A percentile compares a stretch with the other conserved stretches of the same genome.
phyloP scores from a whole-genome alignment of 2,888 invertebrate species.

The Danaus chrysippus region DNA sequence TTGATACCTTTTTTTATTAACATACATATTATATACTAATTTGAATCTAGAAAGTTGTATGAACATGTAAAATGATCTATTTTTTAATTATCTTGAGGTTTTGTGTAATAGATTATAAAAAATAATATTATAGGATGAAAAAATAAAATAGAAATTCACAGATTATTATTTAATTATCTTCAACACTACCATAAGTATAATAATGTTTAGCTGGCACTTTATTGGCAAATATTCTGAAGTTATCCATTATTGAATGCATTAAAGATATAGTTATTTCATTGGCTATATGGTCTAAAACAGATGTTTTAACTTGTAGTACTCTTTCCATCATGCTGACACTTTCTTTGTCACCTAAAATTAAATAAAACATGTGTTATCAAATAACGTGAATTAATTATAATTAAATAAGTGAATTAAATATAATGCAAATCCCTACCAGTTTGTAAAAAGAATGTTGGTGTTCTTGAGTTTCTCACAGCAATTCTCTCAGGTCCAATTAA shows the following conservation, averaged over 20 bases:
- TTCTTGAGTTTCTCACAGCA: constrained; percentile 58
- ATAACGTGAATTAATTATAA: too few species aligned
- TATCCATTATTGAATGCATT: constrained; percentile 66
- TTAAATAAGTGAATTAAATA: too few species aligned
- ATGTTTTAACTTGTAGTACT: constrained; percentile 44
- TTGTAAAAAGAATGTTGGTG: constrained; percentile 62
- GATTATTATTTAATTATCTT: constrained; percentile 20
- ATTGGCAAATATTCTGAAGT: constrained; percentile 61
- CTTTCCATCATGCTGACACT: constrained; percentile 49
- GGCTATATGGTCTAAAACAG: constrained; percentile 58
- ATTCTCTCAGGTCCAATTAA: constrained; percentile 62
- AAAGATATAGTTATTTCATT: constrained; percentile 63
- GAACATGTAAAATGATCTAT: too few species aligned
- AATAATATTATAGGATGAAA: not conserved
- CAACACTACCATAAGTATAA: constrained; percentile 50
- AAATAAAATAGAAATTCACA: constrained; percentile 14
- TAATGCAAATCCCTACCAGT: constrained; percentile 48
- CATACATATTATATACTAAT: too few species aligned
- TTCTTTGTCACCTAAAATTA: constrained; percentile 45
- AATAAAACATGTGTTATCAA: not conserved
- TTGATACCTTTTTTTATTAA: too few species aligned
- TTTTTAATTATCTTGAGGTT: too few species aligned
- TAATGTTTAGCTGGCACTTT: constrained; percentile 61
- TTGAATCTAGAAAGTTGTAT: too few species aligned
- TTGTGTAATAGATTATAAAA: too few species aligned